Evolutionary conservation across 2,797 vertebrate genomes (phyloP).

Genomic region (Danio tinwini): DNA sequence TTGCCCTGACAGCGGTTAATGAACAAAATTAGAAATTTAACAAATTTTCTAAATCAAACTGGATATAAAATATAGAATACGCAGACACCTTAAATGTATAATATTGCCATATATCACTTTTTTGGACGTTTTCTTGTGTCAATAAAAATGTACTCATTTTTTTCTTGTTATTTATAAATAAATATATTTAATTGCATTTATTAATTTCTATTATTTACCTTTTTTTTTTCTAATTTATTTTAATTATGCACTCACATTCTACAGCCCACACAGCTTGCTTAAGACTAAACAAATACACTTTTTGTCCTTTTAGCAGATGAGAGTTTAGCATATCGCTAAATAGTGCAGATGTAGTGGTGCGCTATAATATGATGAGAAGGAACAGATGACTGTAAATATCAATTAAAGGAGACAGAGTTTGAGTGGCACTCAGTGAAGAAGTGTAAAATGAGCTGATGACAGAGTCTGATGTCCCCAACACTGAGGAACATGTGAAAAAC

Average conservation of each 20-base stretch:
- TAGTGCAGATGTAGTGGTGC: slow-evolving; percentile 19
- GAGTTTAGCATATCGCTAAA: slow-evolving; percentile 21
- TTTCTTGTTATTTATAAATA: too few species aligned
- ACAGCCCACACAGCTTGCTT: background rate
- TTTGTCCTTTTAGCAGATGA: slow-evolving; percentile 8
- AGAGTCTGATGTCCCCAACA: slow-evolving; percentile 69
- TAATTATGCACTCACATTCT: background rate
- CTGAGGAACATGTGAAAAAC: slow-evolving; percentile 71
- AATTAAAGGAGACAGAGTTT: slow-evolving; percentile 61
- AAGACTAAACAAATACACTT: background rate
- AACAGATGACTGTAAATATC: slow-evolving; percentile 50
- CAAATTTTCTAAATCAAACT: background rate
- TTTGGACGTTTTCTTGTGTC: too few species aligned
- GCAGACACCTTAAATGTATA: background rate
- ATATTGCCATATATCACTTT: background rate
- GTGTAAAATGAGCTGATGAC: slow-evolving; percentile 71
- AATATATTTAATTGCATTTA: too few species aligned
- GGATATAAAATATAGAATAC: background rate
- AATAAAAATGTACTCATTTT: too few species aligned
- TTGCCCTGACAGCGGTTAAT: background rate
- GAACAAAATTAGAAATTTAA: background rate
- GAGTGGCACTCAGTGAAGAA: slow-evolving; percentile 58
- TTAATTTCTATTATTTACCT: too few species aligned
- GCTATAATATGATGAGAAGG: slow-evolving; percentile 53
- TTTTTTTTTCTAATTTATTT: background rate